These are phyloP conservation scores for Porites australiensis DNA, from an alignment of 64 coral and sea anemone genomes.

Conservation along the genomic window DNA sequence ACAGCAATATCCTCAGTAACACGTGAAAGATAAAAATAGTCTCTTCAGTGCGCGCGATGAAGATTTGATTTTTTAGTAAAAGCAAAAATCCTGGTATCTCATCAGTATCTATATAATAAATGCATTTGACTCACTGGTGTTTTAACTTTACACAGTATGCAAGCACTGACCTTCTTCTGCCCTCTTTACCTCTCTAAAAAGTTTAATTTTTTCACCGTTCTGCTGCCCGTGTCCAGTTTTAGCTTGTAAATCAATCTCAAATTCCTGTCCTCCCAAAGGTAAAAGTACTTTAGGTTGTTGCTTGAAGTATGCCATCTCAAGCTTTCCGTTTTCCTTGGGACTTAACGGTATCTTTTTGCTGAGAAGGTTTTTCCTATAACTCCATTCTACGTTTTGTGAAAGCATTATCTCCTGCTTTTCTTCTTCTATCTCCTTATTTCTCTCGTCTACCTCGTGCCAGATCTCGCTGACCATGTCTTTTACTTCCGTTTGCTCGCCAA, in stretches of 20 bases:
- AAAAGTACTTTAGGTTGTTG: background rate
- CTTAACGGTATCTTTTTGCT: background rate
- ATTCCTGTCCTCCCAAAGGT: background rate
- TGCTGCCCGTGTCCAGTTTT: conserved; percentile 1
- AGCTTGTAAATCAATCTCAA: conserved; percentile 13
- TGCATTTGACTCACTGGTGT: too few relatives aligned
- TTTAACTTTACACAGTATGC: background rate
- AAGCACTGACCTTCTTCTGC: background rate
- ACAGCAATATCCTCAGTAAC: background rate
- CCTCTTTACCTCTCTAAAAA: conserved; percentile 6
- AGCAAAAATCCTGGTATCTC: background rate
- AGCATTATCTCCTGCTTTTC: background rate
- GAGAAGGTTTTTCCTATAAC: background rate
- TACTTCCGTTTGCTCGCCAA: conserved; percentile 56
- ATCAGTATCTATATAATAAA: too few relatives aligned
- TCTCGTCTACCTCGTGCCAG: conserved; percentile 50
- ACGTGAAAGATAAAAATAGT: conserved; percentile 35
- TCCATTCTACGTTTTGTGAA: conserved; percentile 24
- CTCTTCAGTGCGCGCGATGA: conserved; percentile 52
- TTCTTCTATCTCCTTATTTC: conserved; percentile 15
- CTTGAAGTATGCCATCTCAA: conserved; percentile 10
- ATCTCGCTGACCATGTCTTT: conserved; percentile 41
- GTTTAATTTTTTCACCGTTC: background rate
- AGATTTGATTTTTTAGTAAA: conserved; percentile 32
- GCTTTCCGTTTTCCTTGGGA: background rate